Evolutionary conservation across 2,888 invertebrate genomes (phyloP), one percentile per base, ranked within the genome.

Genomic region (Scotopteryx bipunctaria): DNA sequence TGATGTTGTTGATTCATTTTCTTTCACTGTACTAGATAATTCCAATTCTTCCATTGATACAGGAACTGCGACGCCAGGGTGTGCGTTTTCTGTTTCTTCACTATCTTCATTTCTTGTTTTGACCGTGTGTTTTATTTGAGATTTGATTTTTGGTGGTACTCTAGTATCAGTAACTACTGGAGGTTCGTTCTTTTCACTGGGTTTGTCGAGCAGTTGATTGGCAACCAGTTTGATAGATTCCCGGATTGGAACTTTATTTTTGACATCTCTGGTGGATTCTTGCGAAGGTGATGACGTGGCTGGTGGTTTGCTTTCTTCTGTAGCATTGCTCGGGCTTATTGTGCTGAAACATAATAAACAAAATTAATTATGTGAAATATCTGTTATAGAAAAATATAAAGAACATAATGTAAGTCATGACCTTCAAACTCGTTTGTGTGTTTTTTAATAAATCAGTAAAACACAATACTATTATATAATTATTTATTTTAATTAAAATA

Each of bases 31-130:
- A 42, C 85, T 89, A 66, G 92, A 93, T 5, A 88, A 80, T 69
- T 93, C 92, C 0, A 93, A 67, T 55, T 94, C 93, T 61, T 94
- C 93, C 61, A 92, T 90, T 1, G 92, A 91, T 3, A 94, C 80
- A 0, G 94, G 94, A 55, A 94, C 92, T 5, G 94, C 94, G 54
- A 94, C 89, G 2, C 95, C 95, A 5, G 91, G 91, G 67, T 94
- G 94, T 3, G 91, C 88, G 57, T 86, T 88, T 73, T 93, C 92
- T 2, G 75, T 52, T 15, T 78, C 76, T 59, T 81, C 74, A 1
- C 68, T 76, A 59, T 85, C 81, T 33, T 86, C 84, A 31, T 82
- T 78, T 57, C 86, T 81, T 6, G 83, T 86, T 72, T 86, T 88
- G 2, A 81, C 71, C 69, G 80, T 88, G 42, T 84, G 83, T 66